A percentile compares a stretch with the other conserved stretches of the same genome.
These are phyloP conservation scores for Lepidochitona cinerea DNA, from an alignment of 2,888 invertebrate genomes.

Conservation along the genomic window DNA sequence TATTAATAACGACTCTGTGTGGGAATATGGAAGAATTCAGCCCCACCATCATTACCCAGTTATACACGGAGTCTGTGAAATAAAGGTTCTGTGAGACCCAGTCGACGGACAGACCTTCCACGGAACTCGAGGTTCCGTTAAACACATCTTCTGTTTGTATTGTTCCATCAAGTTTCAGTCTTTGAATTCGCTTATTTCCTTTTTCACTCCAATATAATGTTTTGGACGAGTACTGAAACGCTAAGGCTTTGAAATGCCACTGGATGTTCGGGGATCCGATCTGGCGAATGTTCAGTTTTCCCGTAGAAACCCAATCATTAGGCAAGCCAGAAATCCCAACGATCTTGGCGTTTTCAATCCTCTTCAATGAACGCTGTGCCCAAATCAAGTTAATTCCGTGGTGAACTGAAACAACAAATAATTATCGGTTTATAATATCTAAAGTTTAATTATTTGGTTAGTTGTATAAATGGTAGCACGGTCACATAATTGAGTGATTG, in stretches of 20 bases:
- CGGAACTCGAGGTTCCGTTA: conserved; percentile 58
- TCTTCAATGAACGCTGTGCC: conserved; percentile 53
- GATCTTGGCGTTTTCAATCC: conserved; percentile 50
- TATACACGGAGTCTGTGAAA: conserved; percentile 63
- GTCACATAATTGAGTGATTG: too few relatives aligned
- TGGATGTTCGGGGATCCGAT: conserved; percentile 61
- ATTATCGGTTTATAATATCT: too few relatives aligned
- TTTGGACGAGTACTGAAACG: conserved; percentile 48
- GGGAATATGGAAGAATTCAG: conserved; percentile 17
- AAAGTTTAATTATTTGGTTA: too few relatives aligned
- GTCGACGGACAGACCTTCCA: conserved; percentile 61
- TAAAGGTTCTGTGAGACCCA: conserved; percentile 65
- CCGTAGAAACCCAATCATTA: conserved; percentile 52
- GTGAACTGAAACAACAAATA: conserved; percentile 46
- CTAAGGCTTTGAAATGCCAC: conserved; percentile 63
- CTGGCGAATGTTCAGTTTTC: conserved; percentile 51
- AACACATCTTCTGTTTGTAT: conserved; percentile 53
- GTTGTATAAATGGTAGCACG: too few relatives aligned
- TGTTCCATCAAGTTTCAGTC: conserved; percentile 36
- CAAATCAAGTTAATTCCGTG: conserved; percentile 63
- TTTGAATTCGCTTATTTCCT: conserved; percentile 55
- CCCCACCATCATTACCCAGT: conserved; percentile 63
- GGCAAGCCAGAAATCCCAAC: conserved; percentile 64
- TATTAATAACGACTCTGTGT: conserved; percentile 42
- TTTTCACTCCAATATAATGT: conserved; percentile 60